Conservation (phyloP, 2,797 vertebrate species). For the Scolopax bukidnonensis region DNA sequence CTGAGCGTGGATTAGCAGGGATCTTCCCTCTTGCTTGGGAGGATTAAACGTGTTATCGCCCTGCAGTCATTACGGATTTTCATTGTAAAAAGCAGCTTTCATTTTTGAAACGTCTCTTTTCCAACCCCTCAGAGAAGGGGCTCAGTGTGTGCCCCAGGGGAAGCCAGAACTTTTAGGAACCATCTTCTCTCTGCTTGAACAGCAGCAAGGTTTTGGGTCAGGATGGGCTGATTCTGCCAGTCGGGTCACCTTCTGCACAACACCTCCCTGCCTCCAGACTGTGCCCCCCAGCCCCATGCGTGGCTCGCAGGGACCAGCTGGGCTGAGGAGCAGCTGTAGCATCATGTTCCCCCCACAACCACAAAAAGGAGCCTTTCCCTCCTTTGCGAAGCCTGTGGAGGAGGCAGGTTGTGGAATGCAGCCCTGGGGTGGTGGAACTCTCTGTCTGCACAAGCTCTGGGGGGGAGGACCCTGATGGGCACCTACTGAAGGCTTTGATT, state of each 20-base stretch:
- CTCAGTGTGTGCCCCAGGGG: neutral
- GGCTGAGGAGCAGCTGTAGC: neutral
- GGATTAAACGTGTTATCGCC: conserved; percentile 53
- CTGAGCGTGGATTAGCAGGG: neutral
- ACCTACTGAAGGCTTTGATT: fast-evolving
- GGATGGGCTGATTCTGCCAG: neutral
- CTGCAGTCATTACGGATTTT: conserved; percentile 8
- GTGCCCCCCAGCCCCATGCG: neutral
- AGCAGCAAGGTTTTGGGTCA: neutral
- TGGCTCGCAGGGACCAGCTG: neutral
- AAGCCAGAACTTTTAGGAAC: neutral
- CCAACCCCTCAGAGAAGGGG: neutral
- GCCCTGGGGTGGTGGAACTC: neutral
- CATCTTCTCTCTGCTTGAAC: neutral
- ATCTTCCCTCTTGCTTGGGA: conserved; percentile 42
- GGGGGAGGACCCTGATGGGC: neutral
- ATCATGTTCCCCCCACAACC: too few species aligned
- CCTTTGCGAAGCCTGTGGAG: neutral
- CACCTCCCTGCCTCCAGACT: neutral
- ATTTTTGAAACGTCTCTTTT: neutral
- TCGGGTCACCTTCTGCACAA: neutral
- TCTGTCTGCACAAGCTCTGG: fast-evolving
- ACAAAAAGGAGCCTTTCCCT: neutral
- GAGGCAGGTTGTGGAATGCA: neutral
- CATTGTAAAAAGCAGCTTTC: conserved; percentile 29